phyloP scores from a whole-genome alignment of 92 coral and sea anemone species.

The Porites divaricata region DNA sequence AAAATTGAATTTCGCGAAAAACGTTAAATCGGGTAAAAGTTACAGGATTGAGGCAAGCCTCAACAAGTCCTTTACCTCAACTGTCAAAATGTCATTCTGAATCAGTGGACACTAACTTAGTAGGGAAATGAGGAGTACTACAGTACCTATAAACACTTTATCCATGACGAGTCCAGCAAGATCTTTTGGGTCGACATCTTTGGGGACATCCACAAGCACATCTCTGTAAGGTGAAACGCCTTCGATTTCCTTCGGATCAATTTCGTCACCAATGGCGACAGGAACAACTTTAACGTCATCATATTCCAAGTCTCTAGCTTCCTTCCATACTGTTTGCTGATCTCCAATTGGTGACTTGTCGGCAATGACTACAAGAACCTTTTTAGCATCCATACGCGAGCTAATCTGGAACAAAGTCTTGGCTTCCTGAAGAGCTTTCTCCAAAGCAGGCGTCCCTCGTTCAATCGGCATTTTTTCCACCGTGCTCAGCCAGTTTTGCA shows the following conservation, averaged over 20 bases:
- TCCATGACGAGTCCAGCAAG: conserved; percentile 61
- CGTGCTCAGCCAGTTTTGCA: conserved; percentile 38
- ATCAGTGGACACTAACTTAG: too few species aligned
- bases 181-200: conserved; percentile 58
- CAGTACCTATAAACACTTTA: conserved; percentile 68
- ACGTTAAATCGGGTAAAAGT: too few species aligned
- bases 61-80: too few species aligned
- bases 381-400: conserved; percentile 77
- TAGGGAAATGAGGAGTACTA: background rate
- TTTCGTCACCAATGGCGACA: conserved; percentile 77
- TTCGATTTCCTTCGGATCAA: conserved; percentile 58
- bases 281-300: conserved; percentile 77
- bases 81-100: too few species aligned
- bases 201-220: conserved; percentile 54
- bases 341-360: conserved; percentile 68
- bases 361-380: conserved; percentile 75
- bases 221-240: conserved; percentile 71
- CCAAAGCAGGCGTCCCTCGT: conserved; percentile 61
- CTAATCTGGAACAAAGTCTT: conserved; percentile 51
- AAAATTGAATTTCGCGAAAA: too few species aligned
- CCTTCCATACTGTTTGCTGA: conserved; percentile 45
- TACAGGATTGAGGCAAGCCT: too few species aligned
- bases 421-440: conserved; percentile 72
- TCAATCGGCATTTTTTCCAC: conserved; percentile 58
- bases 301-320: conserved; percentile 65